Percentiles rank a stretch among this genome's conserved stretches.
Evolutionary conservation across 2,797 vertebrate genomes (phyloP).

Genomic region (Enteromius fasciolatus): DNA sequence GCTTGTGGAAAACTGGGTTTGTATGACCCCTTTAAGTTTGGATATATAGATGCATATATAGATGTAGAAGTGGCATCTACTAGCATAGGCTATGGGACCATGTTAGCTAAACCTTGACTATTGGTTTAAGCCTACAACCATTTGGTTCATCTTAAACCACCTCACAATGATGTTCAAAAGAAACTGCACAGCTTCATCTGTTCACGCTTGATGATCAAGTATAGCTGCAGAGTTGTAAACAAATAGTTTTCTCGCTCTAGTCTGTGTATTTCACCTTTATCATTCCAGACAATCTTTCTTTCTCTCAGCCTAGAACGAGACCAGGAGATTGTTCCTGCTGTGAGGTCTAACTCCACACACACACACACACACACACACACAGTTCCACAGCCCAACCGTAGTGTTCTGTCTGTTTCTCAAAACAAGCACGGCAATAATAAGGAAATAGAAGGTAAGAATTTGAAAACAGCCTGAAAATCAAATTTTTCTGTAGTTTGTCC

Average conservation of each 20-base stretch:
- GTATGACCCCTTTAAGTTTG: too few species aligned
- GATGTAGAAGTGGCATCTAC: neutral
- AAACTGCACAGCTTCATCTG: neutral
- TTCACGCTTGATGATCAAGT: neutral
- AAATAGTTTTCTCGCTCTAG: neutral
- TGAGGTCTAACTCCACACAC: constrained; percentile 5
- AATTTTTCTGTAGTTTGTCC: constrained; percentile 23
- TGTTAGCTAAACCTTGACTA: neutral
- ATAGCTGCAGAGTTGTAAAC: neutral
- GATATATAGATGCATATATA: neutral
- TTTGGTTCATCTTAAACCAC: neutral
- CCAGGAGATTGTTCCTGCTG: constrained; percentile 24
- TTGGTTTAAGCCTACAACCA: neutral
- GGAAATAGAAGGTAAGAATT: constrained; percentile 26
- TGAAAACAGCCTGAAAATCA: constrained; percentile 10
- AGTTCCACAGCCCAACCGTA: neutral
- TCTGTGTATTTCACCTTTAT: constrained; percentile 25
- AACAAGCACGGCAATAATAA: neutral
- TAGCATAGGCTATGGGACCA: neutral
- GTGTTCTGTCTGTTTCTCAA: constrained; percentile 1
- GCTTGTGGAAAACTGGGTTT: too few species aligned
- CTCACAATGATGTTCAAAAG: neutral
- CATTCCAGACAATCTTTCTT: constrained; percentile 33
- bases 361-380: constrained; percentile 7
- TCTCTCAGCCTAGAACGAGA: constrained; percentile 16